Conservation (phyloP, 2,113 vertebrate species). For the Alaudala cheleensis region DNA sequence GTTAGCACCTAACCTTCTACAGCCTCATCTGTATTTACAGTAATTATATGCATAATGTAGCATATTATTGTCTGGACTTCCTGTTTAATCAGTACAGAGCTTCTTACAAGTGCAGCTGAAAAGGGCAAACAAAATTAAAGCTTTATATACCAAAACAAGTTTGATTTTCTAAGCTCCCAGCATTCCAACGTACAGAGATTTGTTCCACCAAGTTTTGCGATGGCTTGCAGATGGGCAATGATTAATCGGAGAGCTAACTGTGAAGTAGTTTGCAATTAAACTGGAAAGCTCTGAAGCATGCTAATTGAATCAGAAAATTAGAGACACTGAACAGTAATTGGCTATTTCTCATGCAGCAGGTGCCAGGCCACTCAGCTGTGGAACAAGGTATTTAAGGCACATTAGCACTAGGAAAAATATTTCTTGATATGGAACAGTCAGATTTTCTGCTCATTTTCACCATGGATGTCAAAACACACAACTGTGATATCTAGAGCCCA, state of each 20-base stretch:
- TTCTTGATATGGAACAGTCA: conserved; percentile 97
- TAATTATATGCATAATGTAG: conserved; percentile 86
- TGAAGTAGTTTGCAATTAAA: conserved; percentile 99
- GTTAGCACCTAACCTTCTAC: conserved; percentile 78
- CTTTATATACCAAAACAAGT: conserved; percentile 89
- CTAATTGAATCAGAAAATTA: conserved; percentile 99
- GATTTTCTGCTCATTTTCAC: conserved; percentile 98
- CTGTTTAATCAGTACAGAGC: conserved; percentile 82
- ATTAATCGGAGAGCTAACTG: conserved; percentile 99
- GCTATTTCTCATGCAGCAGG: conserved; percentile 99
- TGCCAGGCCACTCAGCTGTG: conserved; percentile 99
- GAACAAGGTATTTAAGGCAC: conserved; percentile 99
- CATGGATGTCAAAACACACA: conserved; percentile 84
- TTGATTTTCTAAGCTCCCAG: conserved; percentile 87
- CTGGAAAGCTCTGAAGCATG: conserved; percentile 99
- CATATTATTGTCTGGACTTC: conserved; percentile 84
- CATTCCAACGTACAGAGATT: conserved; percentile 94
- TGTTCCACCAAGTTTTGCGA: conserved; percentile 94
- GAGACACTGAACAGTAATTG: conserved; percentile 97
- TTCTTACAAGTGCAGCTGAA: conserved; percentile 84
- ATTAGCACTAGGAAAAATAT: conserved; percentile 98
- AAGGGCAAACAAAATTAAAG: conserved; percentile 87
- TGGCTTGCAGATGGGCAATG: conserved; percentile 98
- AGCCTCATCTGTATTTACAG: conserved; percentile 80
- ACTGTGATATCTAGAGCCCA: conserved; percentile 74